Base-by-base conservation (phyloP, 1,140 invertebrate genomes). In the Drosophila dunni region DNA sequence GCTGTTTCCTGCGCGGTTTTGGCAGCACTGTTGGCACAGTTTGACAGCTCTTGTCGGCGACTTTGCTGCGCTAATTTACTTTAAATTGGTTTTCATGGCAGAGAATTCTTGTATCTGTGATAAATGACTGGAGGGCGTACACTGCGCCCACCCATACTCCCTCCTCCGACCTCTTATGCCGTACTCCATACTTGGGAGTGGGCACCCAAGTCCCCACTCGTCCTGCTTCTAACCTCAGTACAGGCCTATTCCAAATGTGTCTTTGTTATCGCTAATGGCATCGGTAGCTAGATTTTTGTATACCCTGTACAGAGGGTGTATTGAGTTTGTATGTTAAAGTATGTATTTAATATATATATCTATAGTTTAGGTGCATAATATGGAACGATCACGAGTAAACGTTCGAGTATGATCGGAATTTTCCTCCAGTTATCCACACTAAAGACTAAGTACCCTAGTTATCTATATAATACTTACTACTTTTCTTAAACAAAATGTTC, bases 61-160 rank as follows among this genome's bases (percentile, higher is more conserved):
- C 44, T 75, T 67, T 42, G 54, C 29, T 77, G 79, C 69, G 79
- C 83, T 86, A 86, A 86, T 86, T 86, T 88, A 86, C 83, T 86
- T 86, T 88, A 86, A 86, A 86, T 86, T 86, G 83, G 83, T 86
- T 86, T 81, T 79, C 72, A 68, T 65, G 71, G 66, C 71, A 69
- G 24, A 56, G 29, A 45, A 51, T 46, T 57, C 74, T 73, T 46
- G 58, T 77, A 79, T 88, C 82, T 76, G 73, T 82, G 82, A 88
- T 88, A 82, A 86, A 88, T 82, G 66, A 86, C 79, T 60, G 4
- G n/a, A 29, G 58, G 61, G 53, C 34, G 45, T 53, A 45, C n/a
- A 11, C 38, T 33, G n/a, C n/a, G 17, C 34, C 24, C 24, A 40
- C 4, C 13, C 20, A 7, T n/a, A n/a, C 24, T n/a, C 17, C 0